Percentiles rank a stretch among this genome's conserved stretches.
Conservation (phyloP, 2,113 vertebrate species). For the Phylloscopus whistleri region DNA sequence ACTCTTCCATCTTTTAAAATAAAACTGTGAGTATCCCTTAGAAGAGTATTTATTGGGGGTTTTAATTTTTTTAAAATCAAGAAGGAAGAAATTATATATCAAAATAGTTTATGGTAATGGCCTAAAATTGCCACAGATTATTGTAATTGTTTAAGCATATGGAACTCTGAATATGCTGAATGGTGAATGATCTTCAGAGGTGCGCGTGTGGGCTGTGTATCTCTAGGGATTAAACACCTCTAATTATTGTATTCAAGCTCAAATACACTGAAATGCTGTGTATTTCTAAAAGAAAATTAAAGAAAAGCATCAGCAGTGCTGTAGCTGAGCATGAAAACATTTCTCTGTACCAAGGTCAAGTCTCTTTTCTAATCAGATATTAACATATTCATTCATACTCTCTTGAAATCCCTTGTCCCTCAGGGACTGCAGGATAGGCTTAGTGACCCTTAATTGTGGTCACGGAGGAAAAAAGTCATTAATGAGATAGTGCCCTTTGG, state of each 20-base stretch:
- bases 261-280: neutral
- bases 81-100: neutral
- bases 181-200: neutral
- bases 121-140: neutral
- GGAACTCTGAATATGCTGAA: neutral
- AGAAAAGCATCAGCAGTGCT: neutral
- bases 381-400: neutral
- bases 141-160: neutral
- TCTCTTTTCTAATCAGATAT: neutral
- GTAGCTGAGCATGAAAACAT: neutral
- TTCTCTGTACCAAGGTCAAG: neutral
- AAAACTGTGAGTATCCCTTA: neutral
- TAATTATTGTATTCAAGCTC: neutral
- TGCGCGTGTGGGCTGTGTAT: neutral
- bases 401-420: neutral
- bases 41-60: neutral
- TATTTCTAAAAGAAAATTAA: neutral
- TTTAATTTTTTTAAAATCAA: neutral
- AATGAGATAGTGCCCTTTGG: conserved; percentile 15
- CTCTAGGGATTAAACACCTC: neutral
- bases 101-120: neutral
- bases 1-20: neutral
- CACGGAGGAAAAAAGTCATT: neutral
- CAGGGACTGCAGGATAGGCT: neutral
- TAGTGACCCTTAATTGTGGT: conserved; percentile 26